Base-by-base conservation (phyloP, 2,888 invertebrate genomes). In the Scaptomyza reducta region DNA sequence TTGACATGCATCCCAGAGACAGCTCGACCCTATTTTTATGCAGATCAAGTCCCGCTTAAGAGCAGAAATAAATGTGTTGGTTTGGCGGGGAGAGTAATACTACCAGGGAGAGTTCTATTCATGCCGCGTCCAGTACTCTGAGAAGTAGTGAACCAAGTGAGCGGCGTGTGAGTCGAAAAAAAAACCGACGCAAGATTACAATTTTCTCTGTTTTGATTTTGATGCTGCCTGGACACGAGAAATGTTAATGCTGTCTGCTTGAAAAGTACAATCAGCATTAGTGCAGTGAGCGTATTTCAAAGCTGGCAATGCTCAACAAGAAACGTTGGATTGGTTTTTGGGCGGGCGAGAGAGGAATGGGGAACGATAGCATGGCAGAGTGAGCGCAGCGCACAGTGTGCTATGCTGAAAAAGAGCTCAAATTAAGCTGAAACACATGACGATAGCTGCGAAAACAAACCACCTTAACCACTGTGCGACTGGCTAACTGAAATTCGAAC, bases 21-120 rank as follows among this genome's bases (percentile, higher is more conserved):
- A 56, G 57, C 59, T 61, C 79, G 84, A 85, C 83, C 87, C 83
- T 80, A 82, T 68, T 87, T 77, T 81, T 76, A 86, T 82, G 82
- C 88, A 82, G 82, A 82, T 82, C 82, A 82, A 82, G 87, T 86
- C 82, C 88, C 83, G 88, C 82, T 82, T 86, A 85, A 87, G 82
- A 82, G 82, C 83, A 72, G 65, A 74, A 58, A 59, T 53, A 55
- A 59, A 62, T 41, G 47, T 61, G 62, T 41, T 63, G 65, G 45
- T 58, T 53, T 46, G 31, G 40, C 42, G 61, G 61, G 79, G 78
- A 85, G 79, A 81, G 82, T 58, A 56, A 59, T 33, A 70, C 31
- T 54, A 56, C 47, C 60, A 77, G 60, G 77, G 87, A 83, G 87
- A 87, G 84, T 80, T 84, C 64, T 80, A 70, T 70, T 50, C 68